Base-by-base conservation (phyloP, 2,888 invertebrate species). In the Pardosa pseudoannulata region DNA sequence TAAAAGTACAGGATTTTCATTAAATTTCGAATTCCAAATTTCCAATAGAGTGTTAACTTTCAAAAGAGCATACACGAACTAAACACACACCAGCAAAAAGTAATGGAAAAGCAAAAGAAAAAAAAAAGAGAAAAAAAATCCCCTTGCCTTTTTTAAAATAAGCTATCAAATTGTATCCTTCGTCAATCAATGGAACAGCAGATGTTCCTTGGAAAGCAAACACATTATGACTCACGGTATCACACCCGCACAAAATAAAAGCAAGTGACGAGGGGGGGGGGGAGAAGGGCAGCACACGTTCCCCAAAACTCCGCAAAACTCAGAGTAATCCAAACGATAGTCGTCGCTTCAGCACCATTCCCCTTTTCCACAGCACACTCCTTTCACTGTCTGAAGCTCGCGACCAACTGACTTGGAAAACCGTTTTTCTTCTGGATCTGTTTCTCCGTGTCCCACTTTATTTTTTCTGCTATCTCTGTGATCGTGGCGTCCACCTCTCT, bases 211-310 rank as follows among this genome's bases (percentile, higher is more conserved):
- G 70, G 70, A 32, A 71, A 71, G 71, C 71, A 76, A 76, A 65
- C 71, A 46, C 82, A 83, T 76, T 46, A 64, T 83, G 82, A 83
- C 72, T 83, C 82, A 83, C 39, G 36, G 41, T 32, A 83, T 39
- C 82, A 41, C 82, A 83, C 67, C 67, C 74, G 64, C 75, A 82
- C 36, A 16, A 29, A 80, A 27, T 31, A 68, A 67, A 64, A 67
- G 36, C 32, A 19, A 32, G 67, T n/a, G n/a, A n/a, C n/a, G n/a
- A n/a, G n/a, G n/a, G n/a, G n/a, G n/a, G n/a, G n/a, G n/a, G n/a
- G n/a, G n/a, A n/a, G n/a, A n/a, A n/a, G n/a, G n/a, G n/a, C n/a
- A n/a, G n/a, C n/a, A 11, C 11, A 11, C 19, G 36, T 13, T 19
- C 67, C 32, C 28, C 67, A n/a, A n/a, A n/a, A n/a, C 36, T 9